Base-by-base conservation (phyloP, 2,888 invertebrate genomes). In the Acrocyrtus sp. region DNA sequence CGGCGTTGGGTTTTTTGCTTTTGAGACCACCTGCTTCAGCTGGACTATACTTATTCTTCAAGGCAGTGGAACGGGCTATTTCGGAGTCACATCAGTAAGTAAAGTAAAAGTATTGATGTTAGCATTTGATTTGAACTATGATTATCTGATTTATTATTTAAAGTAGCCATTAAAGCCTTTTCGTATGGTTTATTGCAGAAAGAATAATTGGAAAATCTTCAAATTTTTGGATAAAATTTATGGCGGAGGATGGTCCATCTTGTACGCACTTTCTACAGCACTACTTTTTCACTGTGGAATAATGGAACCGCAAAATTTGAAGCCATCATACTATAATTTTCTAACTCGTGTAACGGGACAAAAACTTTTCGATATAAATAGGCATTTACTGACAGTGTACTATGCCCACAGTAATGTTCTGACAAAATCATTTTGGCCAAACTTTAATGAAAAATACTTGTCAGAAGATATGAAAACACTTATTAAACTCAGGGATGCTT, bases 251-350 rank as follows among this genome's bases (percentile, higher is more conserved):
- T 81, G 79, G 78, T 72, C 73, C 53, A 85, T 92, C 68, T 85
- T 94, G 29, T 94, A 94, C 83, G 89, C 92, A 76, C 85, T 92
- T 74, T 91, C 92, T 78, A 93, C 93, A 3, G 91, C 91, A 12
- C 85, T 91, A 74, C 86, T 93, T 41, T 92, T 93, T 83, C 92
- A 93, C 84, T 90, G 90, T 5, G 92, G 91, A 61, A 88, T 93
- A 41, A 82, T 93, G 72, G 94, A 95, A 83, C 92, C 94, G 0
- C 90, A 90, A 70, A 90, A 90, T 82, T 84, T 95, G 76, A 87
- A 94, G 77, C 87, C 90, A n/a, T 92, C 92, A 65, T 95, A 95
- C 84, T 93, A 91, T 88, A 91, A 90, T 83, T 94, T 94, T 84
- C 85, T 95, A 47, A 88, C 89, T 77, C 88, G 88, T 72, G 86